Percentiles rank a stretch among this genome's conserved stretches.
These are phyloP conservation scores for Synergus laeviventris DNA, from an alignment of 2,888 invertebrate genomes.

Conservation along the genomic window DNA sequence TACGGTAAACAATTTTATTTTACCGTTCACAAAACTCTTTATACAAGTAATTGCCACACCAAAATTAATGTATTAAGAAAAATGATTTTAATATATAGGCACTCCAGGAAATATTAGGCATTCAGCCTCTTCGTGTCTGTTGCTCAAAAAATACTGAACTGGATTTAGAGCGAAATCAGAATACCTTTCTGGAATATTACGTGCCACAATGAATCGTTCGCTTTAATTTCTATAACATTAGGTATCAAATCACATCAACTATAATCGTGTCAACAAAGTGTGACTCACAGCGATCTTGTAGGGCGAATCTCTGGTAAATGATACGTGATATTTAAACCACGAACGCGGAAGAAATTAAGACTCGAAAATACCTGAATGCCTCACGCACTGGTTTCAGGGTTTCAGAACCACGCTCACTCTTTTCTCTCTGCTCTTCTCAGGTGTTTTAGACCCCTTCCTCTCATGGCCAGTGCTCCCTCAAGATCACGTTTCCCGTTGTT, in stretches of 20 bases:
- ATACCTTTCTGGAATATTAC: neutral
- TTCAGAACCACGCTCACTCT: conserved; percentile 34
- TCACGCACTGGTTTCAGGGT: conserved; percentile 21
- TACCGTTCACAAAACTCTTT: neutral
- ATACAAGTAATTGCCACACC: neutral
- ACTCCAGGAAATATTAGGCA: neutral
- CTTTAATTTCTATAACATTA: neutral
- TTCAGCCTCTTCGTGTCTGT: neutral
- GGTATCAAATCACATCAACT: conserved; percentile 16
- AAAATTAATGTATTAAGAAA: neutral
- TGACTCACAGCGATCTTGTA: conserved; percentile 3
- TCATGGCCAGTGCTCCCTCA: conserved; percentile 60
- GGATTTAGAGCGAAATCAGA: neutral
- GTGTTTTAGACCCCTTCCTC: conserved; percentile 58
- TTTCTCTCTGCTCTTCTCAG: conserved; percentile 55
- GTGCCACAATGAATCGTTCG: neutral
- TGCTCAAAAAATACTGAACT: neutral
- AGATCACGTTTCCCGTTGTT: conserved; percentile 61
- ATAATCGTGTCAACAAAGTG: conserved; percentile 14
- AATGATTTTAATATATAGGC: neutral
- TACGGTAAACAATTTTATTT: neutral
- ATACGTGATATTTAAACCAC: conserved; percentile 22
- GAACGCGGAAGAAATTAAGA: conserved; percentile 33
- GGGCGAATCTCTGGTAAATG: conserved; percentile 10
- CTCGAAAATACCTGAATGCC: conserved; percentile 6